Evolutionary conservation across 2,888 invertebrate species (phyloP).

Genomic region (Latrodectus elegans): DNA sequence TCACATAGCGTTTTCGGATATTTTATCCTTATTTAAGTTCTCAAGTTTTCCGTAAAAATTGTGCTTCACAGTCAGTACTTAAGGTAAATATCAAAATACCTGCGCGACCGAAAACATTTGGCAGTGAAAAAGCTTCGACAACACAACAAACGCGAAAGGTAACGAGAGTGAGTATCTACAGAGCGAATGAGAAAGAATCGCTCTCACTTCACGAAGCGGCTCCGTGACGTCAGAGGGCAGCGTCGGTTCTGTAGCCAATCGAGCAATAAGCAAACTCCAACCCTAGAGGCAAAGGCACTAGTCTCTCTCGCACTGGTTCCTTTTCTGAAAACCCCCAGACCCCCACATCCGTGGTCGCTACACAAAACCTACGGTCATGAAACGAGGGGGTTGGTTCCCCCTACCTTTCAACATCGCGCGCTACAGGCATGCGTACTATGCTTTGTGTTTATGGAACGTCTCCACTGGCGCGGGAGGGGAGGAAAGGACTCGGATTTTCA

Average conservation of each 20-base stretch:
- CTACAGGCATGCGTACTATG: slow-evolving; percentile 38
- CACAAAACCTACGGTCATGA: slow-evolving; percentile 48
- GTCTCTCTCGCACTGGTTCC: slow-evolving; percentile 18
- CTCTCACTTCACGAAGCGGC: slow-evolving; percentile 24
- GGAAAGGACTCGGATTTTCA: slow-evolving; percentile 9
- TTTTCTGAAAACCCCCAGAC: slow-evolving; percentile 28
- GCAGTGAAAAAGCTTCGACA: slow-evolving; percentile 34
- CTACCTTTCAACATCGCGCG: slow-evolving; percentile 4
- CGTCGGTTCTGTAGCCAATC: slow-evolving; percentile 45
- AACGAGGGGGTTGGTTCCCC: slow-evolving; percentile 25
- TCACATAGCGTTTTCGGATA: slow-evolving; percentile 24
- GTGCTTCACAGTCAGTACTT: neutral
- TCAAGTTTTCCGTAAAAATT: neutral
- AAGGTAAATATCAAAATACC: slow-evolving; percentile 37
- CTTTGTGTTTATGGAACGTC: slow-evolving; percentile 43
- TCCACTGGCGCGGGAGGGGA: slow-evolving; percentile 45
- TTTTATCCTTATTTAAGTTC: too few species aligned
- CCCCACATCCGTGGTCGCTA: slow-evolving; percentile 60
- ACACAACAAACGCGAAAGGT: slow-evolving; percentile 2
- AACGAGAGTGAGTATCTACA: slow-evolving; percentile 17
- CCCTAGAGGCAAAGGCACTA: slow-evolving; percentile 28
- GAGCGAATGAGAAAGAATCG: slow-evolving; percentile 29
- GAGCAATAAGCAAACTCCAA: slow-evolving; percentile 19
- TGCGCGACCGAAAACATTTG: slow-evolving; percentile 33
- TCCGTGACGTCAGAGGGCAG: slow-evolving; percentile 48